Evolutionary conservation across 2,113 vertebrate genomes (phyloP).

Genomic region (Chionomys nivalis): DNA sequence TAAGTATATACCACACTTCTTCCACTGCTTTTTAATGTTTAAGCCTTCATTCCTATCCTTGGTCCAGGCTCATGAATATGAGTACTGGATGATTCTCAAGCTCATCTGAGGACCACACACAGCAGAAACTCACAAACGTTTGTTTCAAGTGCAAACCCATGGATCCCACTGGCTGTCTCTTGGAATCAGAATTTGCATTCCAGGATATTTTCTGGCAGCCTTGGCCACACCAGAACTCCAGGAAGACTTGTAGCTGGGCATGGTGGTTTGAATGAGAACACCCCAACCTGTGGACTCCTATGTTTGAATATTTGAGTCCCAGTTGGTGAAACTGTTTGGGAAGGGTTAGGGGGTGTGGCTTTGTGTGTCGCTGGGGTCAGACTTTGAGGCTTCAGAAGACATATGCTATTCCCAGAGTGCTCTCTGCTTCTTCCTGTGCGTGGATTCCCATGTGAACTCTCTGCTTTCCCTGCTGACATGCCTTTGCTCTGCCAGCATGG

Average conservation of each 20-base stretch:
- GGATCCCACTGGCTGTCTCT: fast-evolving
- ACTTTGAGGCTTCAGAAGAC: background rate
- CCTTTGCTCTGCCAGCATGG: background rate
- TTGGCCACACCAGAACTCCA: background rate
- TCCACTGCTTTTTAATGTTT: background rate
- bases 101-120: background rate
- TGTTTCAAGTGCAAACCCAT: background rate
- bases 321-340: background rate
- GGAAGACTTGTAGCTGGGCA: fast-evolving
- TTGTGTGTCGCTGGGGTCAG: background rate
- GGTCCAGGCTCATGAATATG: background rate
- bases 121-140: no score
- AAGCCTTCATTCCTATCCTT: background rate
- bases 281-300: fast-evolving
- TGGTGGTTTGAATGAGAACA: background rate
- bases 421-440: background rate
- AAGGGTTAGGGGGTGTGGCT: background rate
- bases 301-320: background rate
- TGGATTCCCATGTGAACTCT: background rate
- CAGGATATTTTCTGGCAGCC: background rate
- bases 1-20: background rate
- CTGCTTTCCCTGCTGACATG: background rate
- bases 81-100: background rate
- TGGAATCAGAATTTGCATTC: background rate
- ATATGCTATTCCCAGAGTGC: background rate